Base-by-base conservation (phyloP, 2,888 invertebrate genomes). In the Zygogramma bicolorata region DNA sequence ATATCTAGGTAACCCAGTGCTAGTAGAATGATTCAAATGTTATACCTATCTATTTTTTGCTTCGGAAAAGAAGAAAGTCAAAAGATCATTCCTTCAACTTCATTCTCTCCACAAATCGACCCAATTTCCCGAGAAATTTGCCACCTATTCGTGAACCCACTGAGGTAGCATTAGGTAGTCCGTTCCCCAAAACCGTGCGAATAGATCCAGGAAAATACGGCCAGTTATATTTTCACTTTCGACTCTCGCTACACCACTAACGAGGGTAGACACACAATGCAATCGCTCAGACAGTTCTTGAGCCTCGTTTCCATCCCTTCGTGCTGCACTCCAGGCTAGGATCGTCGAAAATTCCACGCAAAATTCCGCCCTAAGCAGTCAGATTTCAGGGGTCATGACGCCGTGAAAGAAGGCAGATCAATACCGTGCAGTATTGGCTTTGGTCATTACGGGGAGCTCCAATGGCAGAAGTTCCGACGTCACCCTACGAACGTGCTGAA, bases 401-500 rank as follows among this genome's bases (percentile, higher is more conserved):
- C 59, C 38, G 27, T 59, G 60, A 65, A 70, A 70, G n/a, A 29
- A 42, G 10, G 60, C 42, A 49, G 77, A 81, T 81, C 80, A 79
- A 81, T 81, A 81, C 79, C 69, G 72, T 76, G 73, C 70, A 75
- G 76, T 80, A 80, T 81, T 77, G 81, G 81, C 78, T 81, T 81
- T 81, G 79, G 81, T 79, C 79, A 81, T 81, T 81, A 81, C 77
- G 72, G 65, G 66, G 68, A 75, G 63, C 75, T 63, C 68, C 81
- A 77, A 81, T 77, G 77, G 79, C 75, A 68, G 69, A 66, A 46
- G 67, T 49, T 60, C 15, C 69, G 25, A 31, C 58, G 57, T 59
- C 65, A 57, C 57, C 68, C 68, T 31, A 27, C 34, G 31, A 58
- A 46, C 8, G 58, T 34, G 29, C 60, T 40, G 70, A 49, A 70